phyloP scores from a whole-genome alignment of 1,140 invertebrate species.

The Neoseiulus cucumeris region DNA sequence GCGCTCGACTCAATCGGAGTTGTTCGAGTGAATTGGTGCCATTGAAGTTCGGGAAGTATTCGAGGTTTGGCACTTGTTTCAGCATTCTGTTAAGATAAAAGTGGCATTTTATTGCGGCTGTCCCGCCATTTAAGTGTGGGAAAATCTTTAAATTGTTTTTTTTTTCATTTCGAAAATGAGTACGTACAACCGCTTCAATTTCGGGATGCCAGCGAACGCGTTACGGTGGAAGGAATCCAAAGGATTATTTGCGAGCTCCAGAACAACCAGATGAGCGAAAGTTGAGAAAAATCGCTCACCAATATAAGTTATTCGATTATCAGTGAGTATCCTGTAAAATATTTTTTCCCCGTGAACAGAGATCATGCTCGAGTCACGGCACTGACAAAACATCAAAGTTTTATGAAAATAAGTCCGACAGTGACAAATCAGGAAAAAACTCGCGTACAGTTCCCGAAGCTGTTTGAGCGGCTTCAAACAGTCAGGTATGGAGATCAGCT shows the following conservation, averaged over 20 bases:
- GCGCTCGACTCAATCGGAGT: slow-evolving; percentile 56
- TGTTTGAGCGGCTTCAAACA: not conserved
- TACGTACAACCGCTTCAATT: slow-evolving; percentile 27
- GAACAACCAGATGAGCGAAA: slow-evolving; percentile 19
- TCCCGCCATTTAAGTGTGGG: too few relatives aligned
- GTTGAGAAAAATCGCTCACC: not conserved
- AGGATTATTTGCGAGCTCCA: slow-evolving; percentile 27
- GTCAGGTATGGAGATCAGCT: not conserved
- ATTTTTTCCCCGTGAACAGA: not conserved
- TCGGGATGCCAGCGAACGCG: slow-evolving; percentile 25
- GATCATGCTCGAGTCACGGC: too few relatives aligned
- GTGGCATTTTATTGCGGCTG: too few relatives aligned
- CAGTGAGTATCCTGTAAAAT: not conserved
- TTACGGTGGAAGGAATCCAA: slow-evolving; percentile 22
- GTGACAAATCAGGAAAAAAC: not conserved
- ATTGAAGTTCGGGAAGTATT: slow-evolving; percentile 55
- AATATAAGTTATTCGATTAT: not conserved
- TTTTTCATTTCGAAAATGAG: too few relatives aligned
- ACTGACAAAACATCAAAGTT: too few relatives aligned
- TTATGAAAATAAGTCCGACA: not conserved
- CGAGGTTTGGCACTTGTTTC: slow-evolving; percentile 56
- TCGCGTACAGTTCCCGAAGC: not conserved
- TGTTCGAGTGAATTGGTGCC: slow-evolving; percentile 53
- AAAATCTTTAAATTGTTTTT: too few relatives aligned
- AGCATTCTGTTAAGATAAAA: slow-evolving; percentile 40